Evolutionary conservation across 2,888 invertebrate genomes (phyloP).

Genomic region (Trichacis sp.): DNA sequence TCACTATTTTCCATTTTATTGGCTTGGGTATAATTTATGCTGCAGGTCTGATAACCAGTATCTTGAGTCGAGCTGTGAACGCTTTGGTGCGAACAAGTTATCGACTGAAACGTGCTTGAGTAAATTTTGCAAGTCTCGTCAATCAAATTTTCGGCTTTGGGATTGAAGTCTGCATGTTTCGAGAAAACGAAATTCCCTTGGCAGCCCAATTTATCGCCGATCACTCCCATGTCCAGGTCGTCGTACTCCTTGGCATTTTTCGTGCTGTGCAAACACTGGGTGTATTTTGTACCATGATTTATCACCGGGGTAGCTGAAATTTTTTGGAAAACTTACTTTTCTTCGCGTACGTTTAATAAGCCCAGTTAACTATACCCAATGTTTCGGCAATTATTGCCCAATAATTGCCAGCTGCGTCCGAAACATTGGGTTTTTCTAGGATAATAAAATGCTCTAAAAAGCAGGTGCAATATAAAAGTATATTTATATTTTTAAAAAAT

Average conservation of each 20-base stretch:
- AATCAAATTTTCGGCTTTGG: not conserved
- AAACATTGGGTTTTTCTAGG: no score
- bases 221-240: not conserved
- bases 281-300: not conserved
- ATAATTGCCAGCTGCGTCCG: no score
- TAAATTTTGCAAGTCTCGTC: constrained; percentile 46
- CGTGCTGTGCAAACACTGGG: not conserved
- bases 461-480: no score
- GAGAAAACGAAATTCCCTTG: not conserved
- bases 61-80: constrained; percentile 56
- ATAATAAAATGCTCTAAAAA: no score
- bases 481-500: no score
- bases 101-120: constrained; percentile 46
- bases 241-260: not conserved
- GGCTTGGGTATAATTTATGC: constrained; percentile 52
- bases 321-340: no score
- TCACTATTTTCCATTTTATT: constrained; percentile 51
- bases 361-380: no score
- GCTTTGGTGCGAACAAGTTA: constrained; percentile 53
- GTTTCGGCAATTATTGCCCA: no score
- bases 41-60: constrained; percentile 63
- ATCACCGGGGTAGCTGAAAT: not conserved
- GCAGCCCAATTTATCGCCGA: not conserved
- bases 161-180: not conserved
- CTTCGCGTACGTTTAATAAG: no score